Evolutionary conservation across 1,140 invertebrate genomes (phyloP).

Genomic region (Aleiodes sp.): DNA sequence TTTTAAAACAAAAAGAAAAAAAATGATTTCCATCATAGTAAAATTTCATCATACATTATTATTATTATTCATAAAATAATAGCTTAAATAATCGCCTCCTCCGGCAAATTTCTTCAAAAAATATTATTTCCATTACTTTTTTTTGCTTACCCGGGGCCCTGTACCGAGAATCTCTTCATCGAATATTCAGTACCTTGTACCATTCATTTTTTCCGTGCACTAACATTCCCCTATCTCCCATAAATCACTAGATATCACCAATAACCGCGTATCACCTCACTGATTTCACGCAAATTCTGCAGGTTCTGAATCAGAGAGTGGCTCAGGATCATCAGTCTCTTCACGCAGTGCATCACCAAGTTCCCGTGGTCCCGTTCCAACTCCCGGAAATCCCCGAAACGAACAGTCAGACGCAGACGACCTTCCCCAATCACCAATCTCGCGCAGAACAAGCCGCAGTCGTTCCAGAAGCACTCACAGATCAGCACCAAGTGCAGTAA

Average conservation of each 20-base stretch:
- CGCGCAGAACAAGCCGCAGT: conserved; percentile 51
- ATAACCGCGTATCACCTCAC: not conserved
- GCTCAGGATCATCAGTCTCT: conserved; percentile 56
- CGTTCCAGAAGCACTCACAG: conserved; percentile 47
- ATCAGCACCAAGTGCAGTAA: conserved; percentile 48
- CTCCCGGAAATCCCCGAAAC: conserved; percentile 42
- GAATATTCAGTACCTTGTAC: no score
- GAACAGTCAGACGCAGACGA: conserved; percentile 51
- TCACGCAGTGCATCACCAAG: conserved; percentile 53
- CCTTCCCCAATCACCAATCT: conserved; percentile 46
- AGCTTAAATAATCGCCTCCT: no score
- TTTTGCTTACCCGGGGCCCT: no score
- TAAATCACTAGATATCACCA: not conserved
- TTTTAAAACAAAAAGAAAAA: no score
- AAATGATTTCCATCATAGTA: no score
- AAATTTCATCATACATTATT: no score
- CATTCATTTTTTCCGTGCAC: no score
- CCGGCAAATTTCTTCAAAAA: no score
- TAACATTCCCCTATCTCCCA: no score
- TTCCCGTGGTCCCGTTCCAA: conserved; percentile 45
- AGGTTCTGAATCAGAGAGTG: conserved; percentile 66
- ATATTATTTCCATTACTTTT: no score
- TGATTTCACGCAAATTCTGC: conserved; percentile 14
- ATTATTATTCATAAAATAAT: no score
- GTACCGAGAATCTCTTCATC: no score